Conservation (phyloP, 2,797 vertebrate species). For the Spatula clypeata region DNA sequence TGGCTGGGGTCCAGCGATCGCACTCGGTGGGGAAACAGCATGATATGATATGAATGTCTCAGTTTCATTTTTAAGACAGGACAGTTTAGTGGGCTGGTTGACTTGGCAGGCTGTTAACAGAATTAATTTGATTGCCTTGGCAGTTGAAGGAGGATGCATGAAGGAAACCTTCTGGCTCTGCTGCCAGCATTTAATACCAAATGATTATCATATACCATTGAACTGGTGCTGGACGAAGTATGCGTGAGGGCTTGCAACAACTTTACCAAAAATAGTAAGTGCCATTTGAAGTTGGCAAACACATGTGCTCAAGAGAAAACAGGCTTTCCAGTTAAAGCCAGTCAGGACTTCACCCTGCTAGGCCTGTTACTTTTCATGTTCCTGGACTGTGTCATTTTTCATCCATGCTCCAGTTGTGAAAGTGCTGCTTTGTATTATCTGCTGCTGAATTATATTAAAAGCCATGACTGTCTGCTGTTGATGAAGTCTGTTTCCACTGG, state of each 20-base stretch:
- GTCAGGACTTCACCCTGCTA: background rate
- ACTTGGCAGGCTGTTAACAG: constrained; percentile 79
- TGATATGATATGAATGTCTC: constrained; percentile 64
- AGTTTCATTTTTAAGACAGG: constrained; percentile 61
- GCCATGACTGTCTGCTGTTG: background rate
- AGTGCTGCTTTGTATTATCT: constrained; percentile 30
- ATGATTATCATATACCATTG: constrained; percentile 50
- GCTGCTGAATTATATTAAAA: background rate
- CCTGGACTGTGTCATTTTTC: constrained; percentile 36
- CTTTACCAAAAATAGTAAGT: constrained; percentile 66
- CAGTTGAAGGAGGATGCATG: constrained; percentile 65
- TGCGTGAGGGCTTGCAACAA: constrained; percentile 61
- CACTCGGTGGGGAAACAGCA: constrained; percentile 46
- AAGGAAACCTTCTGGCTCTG: constrained; percentile 56
- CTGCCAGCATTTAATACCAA: constrained; percentile 71
- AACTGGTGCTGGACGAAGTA: constrained; percentile 44
- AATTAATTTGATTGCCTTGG: constrained; percentile 83
- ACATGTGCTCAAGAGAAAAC: constrained; percentile 25
- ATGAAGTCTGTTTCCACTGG: background rate
- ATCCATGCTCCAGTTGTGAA: background rate
- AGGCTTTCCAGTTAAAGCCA: constrained; percentile 50
- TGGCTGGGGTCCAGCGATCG: constrained; percentile 69
- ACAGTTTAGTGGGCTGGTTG: constrained; percentile 69
- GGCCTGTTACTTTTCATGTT: constrained; percentile 39
- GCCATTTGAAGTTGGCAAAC: constrained; percentile 57